These are phyloP conservation scores for Danio tinwini DNA, from an alignment of 2,797 vertebrate genomes.

Conservation along the genomic window DNA sequence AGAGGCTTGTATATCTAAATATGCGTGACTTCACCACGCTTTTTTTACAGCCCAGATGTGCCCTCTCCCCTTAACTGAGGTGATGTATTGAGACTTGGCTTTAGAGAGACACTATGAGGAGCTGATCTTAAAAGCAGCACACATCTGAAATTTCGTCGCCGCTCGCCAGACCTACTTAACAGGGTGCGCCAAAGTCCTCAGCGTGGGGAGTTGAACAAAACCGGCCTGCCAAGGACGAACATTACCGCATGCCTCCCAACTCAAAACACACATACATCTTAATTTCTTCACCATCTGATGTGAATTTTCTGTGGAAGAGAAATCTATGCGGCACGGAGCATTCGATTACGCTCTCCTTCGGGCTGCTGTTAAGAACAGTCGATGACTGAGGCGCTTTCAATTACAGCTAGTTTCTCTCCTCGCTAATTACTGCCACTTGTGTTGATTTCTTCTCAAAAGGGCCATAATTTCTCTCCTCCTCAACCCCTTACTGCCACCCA, in stretches of 20 bases:
- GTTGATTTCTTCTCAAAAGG: constrained; percentile 66
- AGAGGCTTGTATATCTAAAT: constrained; percentile 72
- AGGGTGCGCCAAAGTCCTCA: constrained; percentile 64
- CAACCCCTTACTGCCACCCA: constrained; percentile 77
- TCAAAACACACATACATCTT: constrained; percentile 21
- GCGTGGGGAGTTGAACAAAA: constrained; percentile 10
- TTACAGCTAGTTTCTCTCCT: constrained; percentile 60
- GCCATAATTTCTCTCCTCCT: constrained; percentile 68
- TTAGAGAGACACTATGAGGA: constrained; percentile 70
- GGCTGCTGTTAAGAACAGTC: constrained; percentile 40
- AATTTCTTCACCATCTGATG: constrained; percentile 29
- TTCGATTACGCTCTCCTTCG: constrained; percentile 43
- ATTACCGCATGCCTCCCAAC: constrained; percentile 19
- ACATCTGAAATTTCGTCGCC: constrained; percentile 72
- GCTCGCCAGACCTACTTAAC: constrained; percentile 70
- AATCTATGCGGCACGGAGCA: constrained; percentile 18
- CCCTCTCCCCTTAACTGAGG: constrained; percentile 65
- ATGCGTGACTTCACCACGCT: constrained; percentile 71
- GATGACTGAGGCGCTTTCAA: constrained; percentile 56
- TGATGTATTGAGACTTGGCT: constrained; percentile 78
- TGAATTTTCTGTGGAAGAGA: constrained; percentile 42
- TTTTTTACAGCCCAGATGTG: constrained; percentile 78
- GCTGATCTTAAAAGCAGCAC: constrained; percentile 78
- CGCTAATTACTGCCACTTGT: constrained; percentile 65
- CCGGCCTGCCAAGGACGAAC: constrained; percentile 26